Evolutionary conservation across 2,113 vertebrate species (phyloP).

Genomic region (Anguilla japonica): DNA sequence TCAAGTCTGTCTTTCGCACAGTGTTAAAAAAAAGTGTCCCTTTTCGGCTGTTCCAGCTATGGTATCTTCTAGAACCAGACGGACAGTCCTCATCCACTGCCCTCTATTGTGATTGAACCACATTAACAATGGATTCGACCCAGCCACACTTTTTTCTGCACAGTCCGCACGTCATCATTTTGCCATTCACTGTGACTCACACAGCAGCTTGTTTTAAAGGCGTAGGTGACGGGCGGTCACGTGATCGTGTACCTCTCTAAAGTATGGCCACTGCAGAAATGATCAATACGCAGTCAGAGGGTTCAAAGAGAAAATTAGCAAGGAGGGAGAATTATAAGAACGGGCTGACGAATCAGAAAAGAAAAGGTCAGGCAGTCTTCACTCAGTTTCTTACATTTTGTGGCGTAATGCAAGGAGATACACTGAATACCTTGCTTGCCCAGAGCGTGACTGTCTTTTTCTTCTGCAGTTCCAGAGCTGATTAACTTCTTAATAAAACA

Average conservation of each 20-base stretch:
- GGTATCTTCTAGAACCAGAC: constrained; percentile 33
- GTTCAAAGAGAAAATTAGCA: too few species aligned
- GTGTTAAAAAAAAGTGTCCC: constrained; percentile 64
- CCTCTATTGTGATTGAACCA: constrained; percentile 37
- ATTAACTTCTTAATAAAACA: too few species aligned
- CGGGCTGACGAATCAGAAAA: neutral
- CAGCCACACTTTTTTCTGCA: constrained; percentile 9
- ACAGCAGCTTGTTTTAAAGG: constrained; percentile 10
- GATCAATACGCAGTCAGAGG: neutral
- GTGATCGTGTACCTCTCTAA: neutral
- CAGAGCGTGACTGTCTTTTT: too few species aligned
- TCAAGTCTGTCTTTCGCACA: constrained; percentile 50
- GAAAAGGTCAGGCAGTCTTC: neutral
- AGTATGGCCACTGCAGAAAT: too few species aligned
- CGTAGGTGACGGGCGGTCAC: neutral
- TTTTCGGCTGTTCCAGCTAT: constrained; percentile 39
- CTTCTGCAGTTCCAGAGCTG: too few species aligned
- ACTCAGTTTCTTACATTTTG: neutral
- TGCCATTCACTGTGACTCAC: constrained; percentile 18
- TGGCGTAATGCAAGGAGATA: neutral
- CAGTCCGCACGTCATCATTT: constrained; percentile 35
- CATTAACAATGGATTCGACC: constrained; percentile 34
- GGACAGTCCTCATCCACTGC: constrained; percentile 9
- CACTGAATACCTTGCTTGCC: too few species aligned
- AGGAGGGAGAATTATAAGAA: neutral